Conservation (phyloP, 2,113 vertebrate genomes). For the Pseudolaguvia tuberculata region DNA sequence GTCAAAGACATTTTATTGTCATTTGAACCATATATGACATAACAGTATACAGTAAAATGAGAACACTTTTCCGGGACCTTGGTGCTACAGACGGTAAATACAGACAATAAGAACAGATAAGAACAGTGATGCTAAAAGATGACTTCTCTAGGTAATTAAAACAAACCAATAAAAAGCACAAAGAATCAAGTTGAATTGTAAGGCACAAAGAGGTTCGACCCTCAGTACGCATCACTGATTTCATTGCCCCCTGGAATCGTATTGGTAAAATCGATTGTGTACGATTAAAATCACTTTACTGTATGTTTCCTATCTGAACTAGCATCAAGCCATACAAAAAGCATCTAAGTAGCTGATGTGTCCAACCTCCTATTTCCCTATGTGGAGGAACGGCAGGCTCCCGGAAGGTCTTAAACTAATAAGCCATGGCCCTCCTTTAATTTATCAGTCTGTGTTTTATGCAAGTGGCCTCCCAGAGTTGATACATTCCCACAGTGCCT, state of each 20-base stretch:
- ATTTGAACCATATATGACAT: too few species aligned
- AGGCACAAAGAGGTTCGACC: neutral
- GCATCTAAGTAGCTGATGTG: constrained; percentile 51
- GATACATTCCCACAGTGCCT: constrained; percentile 98
- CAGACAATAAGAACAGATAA: too few species aligned
- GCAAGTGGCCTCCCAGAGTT: constrained; percentile 82
- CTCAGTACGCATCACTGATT: neutral
- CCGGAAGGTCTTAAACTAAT: constrained; percentile 72
- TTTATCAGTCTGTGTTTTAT: constrained; percentile 77
- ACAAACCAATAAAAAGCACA: neutral
- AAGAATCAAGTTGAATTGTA: neutral
- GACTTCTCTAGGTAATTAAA: neutral
- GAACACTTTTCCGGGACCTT: too few species aligned
- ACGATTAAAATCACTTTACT: neutral
- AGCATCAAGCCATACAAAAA: constrained; percentile 33
- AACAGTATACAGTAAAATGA: too few species aligned
- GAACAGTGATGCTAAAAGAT: neutral
- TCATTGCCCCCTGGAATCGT: neutral
- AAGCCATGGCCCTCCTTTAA: constrained; percentile 67
- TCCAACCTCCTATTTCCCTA: constrained; percentile 54
- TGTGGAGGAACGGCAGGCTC: constrained; percentile 28
- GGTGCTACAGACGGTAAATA: too few species aligned
- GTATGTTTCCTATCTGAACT: neutral
- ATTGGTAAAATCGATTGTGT: neutral
- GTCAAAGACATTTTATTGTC: too few species aligned